Conservation (phyloP, 1,140 invertebrate species). For the Arctopsyche grandis region DNA sequence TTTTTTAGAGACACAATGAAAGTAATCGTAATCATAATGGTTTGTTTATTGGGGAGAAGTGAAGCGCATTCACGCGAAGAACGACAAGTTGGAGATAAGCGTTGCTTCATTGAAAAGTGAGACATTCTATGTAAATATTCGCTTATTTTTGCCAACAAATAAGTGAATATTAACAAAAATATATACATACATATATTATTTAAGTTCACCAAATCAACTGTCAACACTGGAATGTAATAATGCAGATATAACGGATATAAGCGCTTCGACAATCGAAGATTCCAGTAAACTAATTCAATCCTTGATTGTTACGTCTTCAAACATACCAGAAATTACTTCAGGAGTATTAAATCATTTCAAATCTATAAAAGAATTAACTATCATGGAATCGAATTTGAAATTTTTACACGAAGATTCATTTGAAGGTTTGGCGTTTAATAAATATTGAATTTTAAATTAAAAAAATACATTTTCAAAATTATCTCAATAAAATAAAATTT, state of each 20-base stretch:
- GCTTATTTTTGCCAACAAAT: not conserved
- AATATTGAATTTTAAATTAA: too few species aligned
- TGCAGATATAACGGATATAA: not conserved
- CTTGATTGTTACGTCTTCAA: not conserved
- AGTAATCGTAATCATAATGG: too few species aligned
- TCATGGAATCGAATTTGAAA: not conserved
- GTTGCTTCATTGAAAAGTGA: too few species aligned
- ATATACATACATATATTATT: not conserved
- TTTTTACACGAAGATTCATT: not conserved
- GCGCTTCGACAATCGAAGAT: not conserved
- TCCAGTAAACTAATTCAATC: not conserved
- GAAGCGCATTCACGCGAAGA: too few species aligned
- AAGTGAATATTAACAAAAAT: not conserved
- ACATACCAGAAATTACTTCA: slow-evolving; percentile 2
- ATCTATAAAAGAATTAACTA: not conserved
- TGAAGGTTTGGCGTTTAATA: not conserved
- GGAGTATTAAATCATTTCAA: not conserved
- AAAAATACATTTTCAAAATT: too few species aligned
- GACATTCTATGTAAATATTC: too few species aligned
- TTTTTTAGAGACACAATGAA: too few species aligned
- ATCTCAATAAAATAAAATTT: too few species aligned
- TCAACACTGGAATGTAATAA: not conserved
- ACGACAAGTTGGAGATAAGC: too few species aligned
- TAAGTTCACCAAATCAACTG: not conserved
- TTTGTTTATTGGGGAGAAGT: too few species aligned